These are phyloP conservation scores for Drosophila takahashii DNA, from an alignment of 1,140 invertebrate genomes.

Conservation along the genomic window DNA sequence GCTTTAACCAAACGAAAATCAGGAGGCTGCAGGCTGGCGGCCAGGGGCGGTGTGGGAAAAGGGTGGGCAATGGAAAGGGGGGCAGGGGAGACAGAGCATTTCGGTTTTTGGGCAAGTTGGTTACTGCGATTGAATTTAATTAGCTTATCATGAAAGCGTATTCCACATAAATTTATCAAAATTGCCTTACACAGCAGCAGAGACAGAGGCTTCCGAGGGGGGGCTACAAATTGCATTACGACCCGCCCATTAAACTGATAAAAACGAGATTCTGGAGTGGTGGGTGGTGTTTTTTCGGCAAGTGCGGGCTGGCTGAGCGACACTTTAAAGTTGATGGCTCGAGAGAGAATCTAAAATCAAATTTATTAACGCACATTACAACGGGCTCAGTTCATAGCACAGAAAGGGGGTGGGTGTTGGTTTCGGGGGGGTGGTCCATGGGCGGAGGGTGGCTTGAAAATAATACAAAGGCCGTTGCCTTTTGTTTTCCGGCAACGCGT, in stretches of 20 bases:
- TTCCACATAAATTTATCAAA: conserved; percentile 83
- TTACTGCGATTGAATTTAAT: conserved; percentile 83
- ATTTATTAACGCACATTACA: conserved; percentile 82
- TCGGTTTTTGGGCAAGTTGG: conserved; percentile 75
- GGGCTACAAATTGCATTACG: conserved; percentile 74
- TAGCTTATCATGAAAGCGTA: conserved; percentile 83
- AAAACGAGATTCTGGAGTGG: conserved; percentile 58
- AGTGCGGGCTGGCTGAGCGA: conserved; percentile 26
- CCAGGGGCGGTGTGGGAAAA: neutral
- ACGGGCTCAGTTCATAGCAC: conserved; percentile 69
- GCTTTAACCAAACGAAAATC: conserved; percentile 44
- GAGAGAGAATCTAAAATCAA: conserved; percentile 75
- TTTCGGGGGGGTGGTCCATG: neutral
- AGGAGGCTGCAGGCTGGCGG: neutral
- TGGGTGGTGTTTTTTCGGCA: neutral
- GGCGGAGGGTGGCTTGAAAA: conserved; percentile 17
- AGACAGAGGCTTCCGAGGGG: conserved; percentile 8
- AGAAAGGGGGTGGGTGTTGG: neutral
- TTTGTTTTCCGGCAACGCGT: conserved; percentile 23
- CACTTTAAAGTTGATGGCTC: conserved; percentile 76
- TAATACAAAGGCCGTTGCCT: conserved; percentile 22
- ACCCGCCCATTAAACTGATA: conserved; percentile 81
- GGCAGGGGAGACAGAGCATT: conserved; percentile 26
- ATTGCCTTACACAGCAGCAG: conserved; percentile 77
- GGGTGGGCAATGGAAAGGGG: neutral